These are phyloP conservation scores for Capromys pilorides DNA, from an alignment of 2,797 vertebrate species.

Conservation along the genomic window DNA sequence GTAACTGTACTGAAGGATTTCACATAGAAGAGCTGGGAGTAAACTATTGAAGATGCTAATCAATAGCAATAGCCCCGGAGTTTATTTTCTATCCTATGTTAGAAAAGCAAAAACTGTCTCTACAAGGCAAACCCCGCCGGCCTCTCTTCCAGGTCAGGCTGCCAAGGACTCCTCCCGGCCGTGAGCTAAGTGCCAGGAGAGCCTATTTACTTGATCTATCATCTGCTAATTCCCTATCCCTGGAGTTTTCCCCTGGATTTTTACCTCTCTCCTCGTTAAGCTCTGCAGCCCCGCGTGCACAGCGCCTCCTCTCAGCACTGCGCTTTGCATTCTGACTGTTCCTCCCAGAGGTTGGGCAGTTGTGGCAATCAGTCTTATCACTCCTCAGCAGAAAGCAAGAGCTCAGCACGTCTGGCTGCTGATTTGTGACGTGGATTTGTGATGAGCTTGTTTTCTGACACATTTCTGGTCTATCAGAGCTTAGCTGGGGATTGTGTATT, in stretches of 20 bases:
- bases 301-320: background rate
- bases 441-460: slow-evolving; percentile 78
- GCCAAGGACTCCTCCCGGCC: slow-evolving; percentile 32
- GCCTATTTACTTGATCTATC: slow-evolving; percentile 1
- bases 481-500: slow-evolving; percentile 74
- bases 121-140: background rate
- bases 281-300: slow-evolving; percentile 23
- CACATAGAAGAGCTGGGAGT: slow-evolving; percentile 27
- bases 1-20: slow-evolving; percentile 33
- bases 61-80: slow-evolving; percentile 12
- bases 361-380: slow-evolving; percentile 75
- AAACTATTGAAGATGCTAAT: slow-evolving; percentile 39
- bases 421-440: slow-evolving; percentile 69
- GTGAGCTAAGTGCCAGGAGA: slow-evolving; percentile 17
- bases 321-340: slow-evolving; percentile 10
- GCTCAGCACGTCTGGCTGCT: slow-evolving; percentile 43
- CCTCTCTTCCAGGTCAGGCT: slow-evolving; percentile 60
- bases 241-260: slow-evolving; percentile 53
- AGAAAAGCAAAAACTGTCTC: slow-evolving; percentile 17
- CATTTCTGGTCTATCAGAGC: slow-evolving; percentile 73
- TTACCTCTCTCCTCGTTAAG: slow-evolving; percentile 45
- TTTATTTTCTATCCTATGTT: background rate
- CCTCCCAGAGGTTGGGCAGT: slow-evolving; percentile 8
- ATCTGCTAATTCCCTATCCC: slow-evolving; percentile 62
- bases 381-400: slow-evolving; percentile 38